A percentile compares a stretch with the other conserved stretches of the same genome.
Conservation (phyloP, 2,113 vertebrate species). For the Peromyscus maniculatus region DNA sequence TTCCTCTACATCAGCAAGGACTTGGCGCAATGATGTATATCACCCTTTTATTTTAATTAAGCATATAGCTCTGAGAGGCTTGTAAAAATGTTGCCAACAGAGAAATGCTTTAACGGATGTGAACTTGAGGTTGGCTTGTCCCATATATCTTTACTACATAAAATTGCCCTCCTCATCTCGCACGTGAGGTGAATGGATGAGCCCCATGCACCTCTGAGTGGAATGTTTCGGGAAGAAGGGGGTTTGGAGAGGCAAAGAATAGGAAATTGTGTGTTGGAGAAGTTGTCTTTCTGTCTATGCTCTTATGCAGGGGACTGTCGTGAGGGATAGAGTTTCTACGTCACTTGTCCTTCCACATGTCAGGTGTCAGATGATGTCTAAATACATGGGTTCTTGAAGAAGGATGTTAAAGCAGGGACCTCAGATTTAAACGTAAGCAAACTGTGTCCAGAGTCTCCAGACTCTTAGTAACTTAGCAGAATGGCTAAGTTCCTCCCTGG, state of each 20-base stretch:
- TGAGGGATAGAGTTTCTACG: neutral
- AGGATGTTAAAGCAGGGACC: conserved; percentile 14
- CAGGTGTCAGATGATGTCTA: neutral
- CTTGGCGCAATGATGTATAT: conserved; percentile 81
- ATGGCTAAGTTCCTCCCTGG: neutral
- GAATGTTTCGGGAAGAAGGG: neutral
- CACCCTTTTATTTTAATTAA: conserved; percentile 90
- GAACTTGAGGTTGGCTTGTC: conserved; percentile 85
- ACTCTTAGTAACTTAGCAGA: neutral
- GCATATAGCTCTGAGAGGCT: conserved; percentile 81
- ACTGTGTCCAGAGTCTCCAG: neutral
- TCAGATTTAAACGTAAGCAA: neutral
- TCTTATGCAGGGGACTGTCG: neutral
- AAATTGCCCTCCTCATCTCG: conserved; percentile 37
- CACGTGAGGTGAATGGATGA: conserved; percentile 68
- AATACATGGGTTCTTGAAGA: neutral
- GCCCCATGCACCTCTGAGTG: rapidly evolving
- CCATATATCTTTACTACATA: conserved; percentile 82
- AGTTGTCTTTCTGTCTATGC: neutral
- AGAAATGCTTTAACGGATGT: conserved; percentile 82
- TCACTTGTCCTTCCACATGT: neutral
- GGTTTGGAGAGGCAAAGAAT: neutral
- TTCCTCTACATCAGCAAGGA: conserved; percentile 79
- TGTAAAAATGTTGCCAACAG: conserved; percentile 85
- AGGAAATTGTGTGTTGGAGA: neutral